Evolutionary conservation across 2,113 vertebrate species (phyloP), one percentile per base, ranked within the genome.

Genomic region (Prolemur simus): DNA sequence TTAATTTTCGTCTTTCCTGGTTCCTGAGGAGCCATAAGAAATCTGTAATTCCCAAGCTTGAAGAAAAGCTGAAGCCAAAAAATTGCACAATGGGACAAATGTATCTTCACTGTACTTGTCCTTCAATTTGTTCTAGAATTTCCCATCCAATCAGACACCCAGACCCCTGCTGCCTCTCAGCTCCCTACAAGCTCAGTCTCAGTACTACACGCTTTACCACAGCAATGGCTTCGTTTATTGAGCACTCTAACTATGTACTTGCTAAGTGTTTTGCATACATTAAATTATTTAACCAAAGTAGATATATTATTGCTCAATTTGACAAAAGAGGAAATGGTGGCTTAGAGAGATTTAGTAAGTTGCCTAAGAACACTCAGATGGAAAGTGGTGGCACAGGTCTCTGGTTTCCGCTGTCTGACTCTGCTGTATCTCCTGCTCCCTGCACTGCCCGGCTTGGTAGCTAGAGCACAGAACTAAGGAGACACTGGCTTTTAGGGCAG

Each of bases 291-390:
- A 71, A 64, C n/a, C 20, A 66, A 64, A 78, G 47, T 80, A 52
- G 34, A 12, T 20, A 17, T 32, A 89, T 92, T 49, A 45, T 60
- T 71, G 56, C 71, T 97, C 49, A 81, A 3, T 63, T 96, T 96
- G 76, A 82, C n/a, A 93, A 64, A 91, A 85, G 77, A 93, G 82
- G 71, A 96, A 94, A 84, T 77, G 66, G 82, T 73, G 34, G 47
- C 52, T 85, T 81, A 71, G 27, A 27, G 32, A 90, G 76, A 63
- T 76, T 96, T 82, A 85, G 34, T 85, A 52, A 93, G 21, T 66
- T 94, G 64, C 86, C 69, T 56, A 74, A 90, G 47, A 76, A 89
- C 39, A 73, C 39, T 84, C 64, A 92, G 54, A 39, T 71, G 54
- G 88, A 83, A 92, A 45, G 77, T 82, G 56, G 8, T 76, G 20